Percentiles rank a stretch among this genome's conserved stretches.
Conservation (phyloP, 2,797 vertebrate genomes). For the Sebastes diploproa region DNA sequence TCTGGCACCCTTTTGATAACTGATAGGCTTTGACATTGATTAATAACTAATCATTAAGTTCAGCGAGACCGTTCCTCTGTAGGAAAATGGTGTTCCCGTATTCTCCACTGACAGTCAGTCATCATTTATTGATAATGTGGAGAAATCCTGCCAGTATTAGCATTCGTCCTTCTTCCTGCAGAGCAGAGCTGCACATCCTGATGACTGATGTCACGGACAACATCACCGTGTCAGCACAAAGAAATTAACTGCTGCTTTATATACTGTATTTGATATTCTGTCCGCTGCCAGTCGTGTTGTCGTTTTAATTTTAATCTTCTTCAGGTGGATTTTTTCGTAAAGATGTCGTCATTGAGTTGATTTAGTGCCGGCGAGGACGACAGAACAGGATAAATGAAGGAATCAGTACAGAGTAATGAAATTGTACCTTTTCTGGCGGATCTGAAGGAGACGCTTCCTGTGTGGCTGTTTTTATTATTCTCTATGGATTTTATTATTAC, state of each 20-base stretch:
- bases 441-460: background rate
- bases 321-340: background rate
- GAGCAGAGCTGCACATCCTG: background rate
- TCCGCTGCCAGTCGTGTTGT: background rate
- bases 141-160: constrained; percentile 36
- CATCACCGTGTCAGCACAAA: constrained; percentile 29
- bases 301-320: background rate
- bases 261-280: background rate
- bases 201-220: constrained; percentile 15
- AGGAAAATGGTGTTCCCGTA: constrained; percentile 18
- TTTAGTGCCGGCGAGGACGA: background rate
- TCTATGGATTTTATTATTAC: background rate
- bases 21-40: constrained; percentile 44
- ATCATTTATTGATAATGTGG: constrained; percentile 54
- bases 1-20: constrained; percentile 34
- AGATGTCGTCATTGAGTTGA: background rate
- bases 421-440: background rate
- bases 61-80: constrained; percentile 6
- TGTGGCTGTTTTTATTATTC: background rate
- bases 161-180: constrained; percentile 51
- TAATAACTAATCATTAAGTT: constrained; percentile 44
- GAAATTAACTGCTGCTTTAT: background rate
- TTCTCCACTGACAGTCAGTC: constrained; percentile 32
- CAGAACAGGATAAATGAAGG: background rate
- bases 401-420: background rate